These are phyloP conservation scores for Myathropa florea DNA, from an alignment of 2,888 invertebrate species.

Conservation along the genomic window DNA sequence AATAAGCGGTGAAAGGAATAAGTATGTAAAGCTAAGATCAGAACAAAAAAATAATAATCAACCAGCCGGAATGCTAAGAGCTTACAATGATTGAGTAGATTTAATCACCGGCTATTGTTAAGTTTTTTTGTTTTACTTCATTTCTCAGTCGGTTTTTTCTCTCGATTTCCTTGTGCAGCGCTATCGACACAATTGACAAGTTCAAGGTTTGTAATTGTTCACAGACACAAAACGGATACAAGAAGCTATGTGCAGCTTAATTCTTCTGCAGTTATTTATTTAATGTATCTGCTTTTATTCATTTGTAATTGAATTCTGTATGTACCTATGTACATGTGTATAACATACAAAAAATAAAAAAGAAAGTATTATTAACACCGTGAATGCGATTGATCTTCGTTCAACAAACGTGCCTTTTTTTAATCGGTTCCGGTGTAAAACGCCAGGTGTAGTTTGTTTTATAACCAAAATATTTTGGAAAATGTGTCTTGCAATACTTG, in stretches of 20 bases:
- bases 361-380: not conserved
- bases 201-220: constrained; percentile 30
- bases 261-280: not conserved
- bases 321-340: too few relatives aligned
- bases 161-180: not conserved
- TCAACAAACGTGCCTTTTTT: not conserved
- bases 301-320: not conserved
- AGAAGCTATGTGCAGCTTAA: not conserved
- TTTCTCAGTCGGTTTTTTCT: not conserved
- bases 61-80: not conserved
- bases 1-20: not conserved
- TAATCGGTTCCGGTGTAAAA: not conserved
- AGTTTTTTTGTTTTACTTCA: not conserved
- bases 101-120: constrained; percentile 30
- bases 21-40: constrained; percentile 8
- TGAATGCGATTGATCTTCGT: not conserved
- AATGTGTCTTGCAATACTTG: constrained; percentile 38
- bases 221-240: not conserved
- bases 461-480: not conserved
- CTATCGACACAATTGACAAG: constrained; percentile 4
- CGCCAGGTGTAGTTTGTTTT: constrained; percentile 15
- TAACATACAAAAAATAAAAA: not conserved
- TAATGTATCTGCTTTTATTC: not conserved
- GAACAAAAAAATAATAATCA: not conserved
- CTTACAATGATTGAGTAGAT: constrained; percentile 19